Base-by-base conservation (phyloP, 2,888 invertebrate species). In the Eupithecia subumbrata region DNA sequence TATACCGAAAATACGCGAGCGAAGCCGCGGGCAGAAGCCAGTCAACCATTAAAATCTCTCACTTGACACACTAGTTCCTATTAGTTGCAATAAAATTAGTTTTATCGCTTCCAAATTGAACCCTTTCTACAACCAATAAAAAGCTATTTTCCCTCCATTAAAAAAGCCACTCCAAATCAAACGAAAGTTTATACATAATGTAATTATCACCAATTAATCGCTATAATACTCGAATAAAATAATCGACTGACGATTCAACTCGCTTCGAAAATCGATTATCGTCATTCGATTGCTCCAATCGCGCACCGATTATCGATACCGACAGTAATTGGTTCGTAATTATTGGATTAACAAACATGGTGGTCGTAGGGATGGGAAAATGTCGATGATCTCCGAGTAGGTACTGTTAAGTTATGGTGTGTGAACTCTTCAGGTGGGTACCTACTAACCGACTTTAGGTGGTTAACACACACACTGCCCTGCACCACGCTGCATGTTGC, bases 261-360 rank as follows among this genome's bases (percentile, higher is more conserved):
- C 56, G 70, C 37, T 60, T 73, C 56, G 74, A 73, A 69, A 75
- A 75, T 78, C 79, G 79, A 78, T 79, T 78, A 80, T 75, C 70
- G 64, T 77, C 79, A 79, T 75, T 79, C 78, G 73, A 80, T 77
- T 79, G 78, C 75, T 11, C 60, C 72, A 72, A 81, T 77, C 76
- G 76, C 60, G 25, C 64, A 71, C 48, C 76, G 76, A 74, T 77
- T 74, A 74, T 76, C 76, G 74, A 76, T 77, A 69, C 37, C 40
- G 72, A 69, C 68, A 37, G 22, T 77, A 72, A 83, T 84, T 81
- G 83, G 73, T 76, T 76, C 77, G 76, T 56, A 56, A 56, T 81
- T 82, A 81, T 78, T 78, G 79, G 75, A 82, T 81, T 82, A 81
- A 83, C 81, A 80, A 83, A 82, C 78, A 81, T 79, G 78, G 79